Evolutionary conservation across 2,888 invertebrate genomes (phyloP), one percentile per base, ranked within the genome.

Genomic region (Eutolmus rufibarbis): DNA sequence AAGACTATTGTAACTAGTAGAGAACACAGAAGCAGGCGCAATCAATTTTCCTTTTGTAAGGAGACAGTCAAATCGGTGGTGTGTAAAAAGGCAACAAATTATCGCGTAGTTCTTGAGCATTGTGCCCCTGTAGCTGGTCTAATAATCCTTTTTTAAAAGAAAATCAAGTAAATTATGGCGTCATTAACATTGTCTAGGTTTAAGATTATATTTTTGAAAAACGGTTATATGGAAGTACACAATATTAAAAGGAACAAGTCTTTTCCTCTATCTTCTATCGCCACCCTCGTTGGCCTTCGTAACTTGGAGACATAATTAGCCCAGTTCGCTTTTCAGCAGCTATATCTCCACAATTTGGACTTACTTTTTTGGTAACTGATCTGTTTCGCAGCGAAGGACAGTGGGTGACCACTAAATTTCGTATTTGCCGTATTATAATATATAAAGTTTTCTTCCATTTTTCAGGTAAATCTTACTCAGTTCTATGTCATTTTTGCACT

Each of bases 161-260:
- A 40, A 57, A 79, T 79, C 79, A 82, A 76, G 19, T 76, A 76
- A 57, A 57, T 82, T 82, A 31, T 82, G 37, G 82, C 57, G 66
- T 51, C 37, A 82, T 82, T 82, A 82, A 82, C 57, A 79, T 16
- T 79, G 31, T 37, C 31, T 82, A 82, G 82, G 19, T 23, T 57
- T 82, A 82, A 57, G 82, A 31, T 82, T 82, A 31, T 82, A 82
- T 82, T 82, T 82, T 82, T 82, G 82, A 82, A 82, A 82, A 76
- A 37, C 82, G 82, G 82, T 82, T 57, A 82, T 82, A 82, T 82
- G 82, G 57, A 82, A 82, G 66, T 66, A 66, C 66, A 66, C 66
- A 66, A 66, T 66, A 66, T 66, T 66, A 66, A 23, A 66, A 66
- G 66, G 66, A 66, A 66, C 66, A 9, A 9, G 28, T 66, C 28